phyloP scores from a whole-genome alignment of 2,888 invertebrate genomes.

The Dicyrtoma fusca region DNA sequence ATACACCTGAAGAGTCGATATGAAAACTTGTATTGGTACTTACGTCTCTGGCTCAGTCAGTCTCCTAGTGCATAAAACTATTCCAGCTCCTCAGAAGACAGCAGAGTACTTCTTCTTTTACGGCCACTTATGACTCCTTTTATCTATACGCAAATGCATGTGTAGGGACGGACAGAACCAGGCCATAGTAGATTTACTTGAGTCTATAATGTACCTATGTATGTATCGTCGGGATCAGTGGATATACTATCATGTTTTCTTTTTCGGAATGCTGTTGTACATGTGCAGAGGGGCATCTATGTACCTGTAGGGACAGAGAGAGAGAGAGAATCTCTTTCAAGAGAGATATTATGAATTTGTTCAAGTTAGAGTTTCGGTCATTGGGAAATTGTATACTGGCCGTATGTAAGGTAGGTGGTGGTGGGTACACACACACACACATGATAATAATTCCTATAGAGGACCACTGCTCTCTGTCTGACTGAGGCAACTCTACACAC shows the following conservation, averaged over 20 bases:
- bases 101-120: not conserved
- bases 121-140: not conserved
- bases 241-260: not conserved
- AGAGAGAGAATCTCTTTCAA: not conserved
- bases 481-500: too few relatives aligned
- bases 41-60: not conserved
- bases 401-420: too few relatives aligned
- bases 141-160: not conserved
- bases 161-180: too few relatives aligned
- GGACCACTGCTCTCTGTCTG: too few relatives aligned
- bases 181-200: too few relatives aligned
- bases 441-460: too few relatives aligned
- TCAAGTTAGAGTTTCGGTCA: too few relatives aligned
- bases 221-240: not conserved
- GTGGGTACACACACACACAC: too few relatives aligned
- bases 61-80: not conserved
- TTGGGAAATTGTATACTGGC: too few relatives aligned
- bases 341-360: not conserved
- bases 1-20: constrained; percentile 28
- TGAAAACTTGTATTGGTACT: constrained; percentile 24
- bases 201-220: not conserved
- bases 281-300: not conserved
- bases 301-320: not conserved
- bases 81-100: too few relatives aligned
- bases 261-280: not conserved